Conservation (phyloP, 2,797 vertebrate species). For the Myiothlypis coronata region DNA sequence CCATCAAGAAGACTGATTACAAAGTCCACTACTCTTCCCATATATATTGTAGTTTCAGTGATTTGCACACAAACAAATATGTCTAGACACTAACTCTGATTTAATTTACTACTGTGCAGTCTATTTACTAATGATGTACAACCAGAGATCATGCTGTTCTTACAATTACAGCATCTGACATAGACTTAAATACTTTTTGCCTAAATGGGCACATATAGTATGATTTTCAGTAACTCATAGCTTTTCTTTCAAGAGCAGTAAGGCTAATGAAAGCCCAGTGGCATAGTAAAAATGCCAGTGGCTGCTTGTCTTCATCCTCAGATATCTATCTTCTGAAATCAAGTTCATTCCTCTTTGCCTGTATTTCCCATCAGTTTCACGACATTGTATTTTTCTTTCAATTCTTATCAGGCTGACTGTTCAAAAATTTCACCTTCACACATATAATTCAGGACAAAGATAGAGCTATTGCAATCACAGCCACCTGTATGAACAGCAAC, state of each 20-base stretch:
- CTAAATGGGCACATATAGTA: background rate
- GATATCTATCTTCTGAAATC: background rate
- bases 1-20: background rate
- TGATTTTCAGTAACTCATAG: background rate
- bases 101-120: background rate
- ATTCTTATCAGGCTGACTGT: background rate
- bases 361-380: background rate
- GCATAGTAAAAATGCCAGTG: background rate
- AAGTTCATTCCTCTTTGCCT: background rate
- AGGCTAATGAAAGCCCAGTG: background rate
- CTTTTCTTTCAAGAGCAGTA: background rate
- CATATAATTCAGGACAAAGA: background rate
- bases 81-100: background rate
- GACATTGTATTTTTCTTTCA: background rate
- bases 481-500: background rate
- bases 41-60: background rate
- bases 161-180: background rate
- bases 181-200: background rate
- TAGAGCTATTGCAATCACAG: background rate
- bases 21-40: background rate
- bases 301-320: background rate
- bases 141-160: background rate
- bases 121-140: background rate
- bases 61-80: background rate
- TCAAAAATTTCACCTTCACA: background rate